phyloP scores from a whole-genome alignment of 1,140 invertebrate genomes.

The Aphis craccivora region DNA sequence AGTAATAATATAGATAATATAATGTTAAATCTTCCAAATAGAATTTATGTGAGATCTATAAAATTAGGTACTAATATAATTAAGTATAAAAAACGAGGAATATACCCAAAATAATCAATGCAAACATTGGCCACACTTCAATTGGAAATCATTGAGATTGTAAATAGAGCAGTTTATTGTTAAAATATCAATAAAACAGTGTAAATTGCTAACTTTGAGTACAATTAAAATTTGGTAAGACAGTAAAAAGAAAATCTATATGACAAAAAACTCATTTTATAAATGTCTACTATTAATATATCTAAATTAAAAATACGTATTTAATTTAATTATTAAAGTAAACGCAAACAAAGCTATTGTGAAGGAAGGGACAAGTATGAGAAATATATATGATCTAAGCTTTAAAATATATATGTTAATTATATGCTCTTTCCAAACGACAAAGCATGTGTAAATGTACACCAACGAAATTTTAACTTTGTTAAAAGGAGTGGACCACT shows the following conservation, averaged over 20 bases:
- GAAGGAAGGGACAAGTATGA: not conserved
- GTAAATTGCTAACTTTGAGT: not conserved
- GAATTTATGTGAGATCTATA: not conserved
- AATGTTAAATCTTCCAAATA: not conserved
- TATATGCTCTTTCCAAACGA: not conserved
- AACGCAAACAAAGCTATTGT: not conserved
- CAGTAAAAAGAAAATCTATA: not conserved
- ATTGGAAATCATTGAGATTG: constrained; percentile 1
- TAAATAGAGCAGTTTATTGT: constrained; percentile 27
- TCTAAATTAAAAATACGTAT: not conserved
- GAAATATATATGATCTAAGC: not conserved
- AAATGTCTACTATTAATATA: not conserved
- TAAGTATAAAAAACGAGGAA: no score
- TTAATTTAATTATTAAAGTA: not conserved
- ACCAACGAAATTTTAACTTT: not conserved
- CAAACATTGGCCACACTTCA: not conserved
- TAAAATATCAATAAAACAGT: not conserved
- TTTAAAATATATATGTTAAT: not conserved
- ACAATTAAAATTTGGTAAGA: not conserved
- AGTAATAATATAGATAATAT: not conserved
- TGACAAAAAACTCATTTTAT: not conserved
- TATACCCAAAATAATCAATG: not conserved
- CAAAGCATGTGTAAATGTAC: not conserved
- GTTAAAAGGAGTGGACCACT: not conserved
- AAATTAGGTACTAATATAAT: constrained; percentile 16